Base-by-base conservation (phyloP, 2,888 invertebrate species). In the Eledone cirrhosa region DNA sequence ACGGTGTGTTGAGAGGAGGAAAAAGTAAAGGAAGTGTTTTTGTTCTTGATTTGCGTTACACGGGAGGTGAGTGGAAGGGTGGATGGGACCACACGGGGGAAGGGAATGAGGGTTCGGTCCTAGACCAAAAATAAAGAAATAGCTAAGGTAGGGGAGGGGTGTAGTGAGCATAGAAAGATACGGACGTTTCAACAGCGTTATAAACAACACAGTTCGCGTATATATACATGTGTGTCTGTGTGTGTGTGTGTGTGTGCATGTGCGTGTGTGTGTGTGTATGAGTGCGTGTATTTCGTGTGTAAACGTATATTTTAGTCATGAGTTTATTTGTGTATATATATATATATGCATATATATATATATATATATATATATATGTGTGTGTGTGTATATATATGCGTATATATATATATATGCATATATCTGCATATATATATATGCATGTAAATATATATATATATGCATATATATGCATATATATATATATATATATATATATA, bases 361-460 rank as follows among this genome's bases (percentile, higher is more conserved):
- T 27, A 63, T 11, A 59, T 11, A 59, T 11, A 59, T 11, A 59
- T 11, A 59, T 11, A 59, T 11, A 59, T 11, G n/a, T 59, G n/a
- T 59, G n/a, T 59, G n/a, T 59, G n/a, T 59, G n/a, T 59, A 59
- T 59, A 59, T 63, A 65, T n/a, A 65, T 65, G 8, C n/a, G n/a
- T 63, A 13, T 63, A 22, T 22, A 13, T 63, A 22, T 22, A 22
- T 63, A 22, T 22, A 13, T 22, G 4, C 27, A 22, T 22, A 22
- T 63, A 22, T 63, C 1, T 63, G 1, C 11, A 22, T 63, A 22
- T 63, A 22, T 2, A 22, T 22, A 22, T 22, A 63, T 4, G 22
- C 22, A 63, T 63, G n/a, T 63, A 63, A 22, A 63, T 63, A 22
- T 22, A 63, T n/a, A 63, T n/a, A n/a, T 5, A 63, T 2, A 63